Percentiles rank a stretch among this genome's conserved stretches.
Conservation (phyloP, 2,888 invertebrate genomes). For the Theretra japonica region DNA sequence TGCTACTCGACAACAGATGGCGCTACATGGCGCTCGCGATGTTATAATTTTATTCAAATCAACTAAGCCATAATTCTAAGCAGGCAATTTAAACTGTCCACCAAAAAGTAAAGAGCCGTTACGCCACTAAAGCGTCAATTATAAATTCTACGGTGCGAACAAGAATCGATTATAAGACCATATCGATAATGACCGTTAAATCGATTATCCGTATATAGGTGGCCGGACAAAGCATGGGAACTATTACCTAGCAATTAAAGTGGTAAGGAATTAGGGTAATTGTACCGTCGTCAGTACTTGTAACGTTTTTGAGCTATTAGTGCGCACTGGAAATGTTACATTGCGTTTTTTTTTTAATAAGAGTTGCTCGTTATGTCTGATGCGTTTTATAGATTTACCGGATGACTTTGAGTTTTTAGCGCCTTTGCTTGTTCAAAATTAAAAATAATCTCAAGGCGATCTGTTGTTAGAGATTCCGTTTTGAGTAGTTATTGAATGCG, state of each 20-base stretch:
- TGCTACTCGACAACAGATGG: slow-evolving; percentile 69
- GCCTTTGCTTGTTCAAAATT: neutral
- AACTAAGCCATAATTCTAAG: neutral
- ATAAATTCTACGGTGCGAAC: slow-evolving; percentile 34
- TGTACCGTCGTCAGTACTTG: slow-evolving; percentile 33
- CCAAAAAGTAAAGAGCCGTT: slow-evolving; percentile 22
- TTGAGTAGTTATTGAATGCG: no score
- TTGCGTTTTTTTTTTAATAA: slow-evolving; percentile 7
- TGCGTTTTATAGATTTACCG: neutral
- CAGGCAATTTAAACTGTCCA: slow-evolving; percentile 24
- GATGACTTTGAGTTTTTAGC: neutral
- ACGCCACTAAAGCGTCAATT: slow-evolving; percentile 20
- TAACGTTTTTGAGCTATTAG: slow-evolving; percentile 38
- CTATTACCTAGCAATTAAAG: slow-evolving; percentile 3
- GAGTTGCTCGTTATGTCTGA: neutral
- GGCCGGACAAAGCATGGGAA: slow-evolving; percentile 27
- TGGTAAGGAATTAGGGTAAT: slow-evolving; percentile 17
- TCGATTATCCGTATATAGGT: slow-evolving; percentile 49
- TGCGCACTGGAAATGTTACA: neutral
- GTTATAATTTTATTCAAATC: neutral
- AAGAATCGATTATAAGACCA: slow-evolving; percentile 20
- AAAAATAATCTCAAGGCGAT: no score
- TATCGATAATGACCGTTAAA: slow-evolving; percentile 47
- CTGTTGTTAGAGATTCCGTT: no score
- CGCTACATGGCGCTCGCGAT: slow-evolving; percentile 43